Evolutionary conservation across 1,140 invertebrate genomes (phyloP), one percentile per base, ranked within the genome.

Genomic region (Mactra quadrangularis): DNA sequence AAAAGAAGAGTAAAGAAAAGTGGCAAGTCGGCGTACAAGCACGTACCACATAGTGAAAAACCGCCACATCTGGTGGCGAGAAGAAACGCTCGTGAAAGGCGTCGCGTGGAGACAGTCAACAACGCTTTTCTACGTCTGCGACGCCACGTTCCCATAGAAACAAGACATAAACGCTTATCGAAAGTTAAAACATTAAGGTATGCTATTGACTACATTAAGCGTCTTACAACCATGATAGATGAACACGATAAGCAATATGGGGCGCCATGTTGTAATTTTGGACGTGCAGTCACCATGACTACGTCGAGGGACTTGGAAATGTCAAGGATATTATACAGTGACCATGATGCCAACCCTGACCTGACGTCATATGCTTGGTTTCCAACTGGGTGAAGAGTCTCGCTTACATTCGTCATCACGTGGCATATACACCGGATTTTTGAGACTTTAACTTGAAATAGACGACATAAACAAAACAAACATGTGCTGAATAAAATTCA

Each of bases 151-250:
- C 91, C 91, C 0, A 86, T 87, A 59, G 89, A 90, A 29, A 70
- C 85, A 84, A 97, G 97, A 29, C 87, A 91, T 82, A 93, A 91
- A 76, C 85, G 88, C 33, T 70, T 90, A 70, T 92, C 89, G 86
- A 99, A 99, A 94, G 97, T 99, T 25, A 97, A 98, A 92, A 99
- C 97, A 0, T 92, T 99, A 45, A 94, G 96, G 76, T 97, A 97
- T 94, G 97, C 97, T 3, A 97, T 98, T 0, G 97, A 98, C 89
- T 98, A 99, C 90, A 99, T 99, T 84, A 93, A 96, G 86, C 95
- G 96, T 62, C 93, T 99, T 50, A 96, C 98, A 89, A 94, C 95
- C 87, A 92, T 98, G 13, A 92, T 98, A 94, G 95, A 50, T 33
- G 96, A 87, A 0, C 87, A 90, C 60, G 90, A 91, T 45, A 74